Base-by-base conservation (phyloP, 2,797 vertebrate species). In the Limosa lapponica region DNA sequence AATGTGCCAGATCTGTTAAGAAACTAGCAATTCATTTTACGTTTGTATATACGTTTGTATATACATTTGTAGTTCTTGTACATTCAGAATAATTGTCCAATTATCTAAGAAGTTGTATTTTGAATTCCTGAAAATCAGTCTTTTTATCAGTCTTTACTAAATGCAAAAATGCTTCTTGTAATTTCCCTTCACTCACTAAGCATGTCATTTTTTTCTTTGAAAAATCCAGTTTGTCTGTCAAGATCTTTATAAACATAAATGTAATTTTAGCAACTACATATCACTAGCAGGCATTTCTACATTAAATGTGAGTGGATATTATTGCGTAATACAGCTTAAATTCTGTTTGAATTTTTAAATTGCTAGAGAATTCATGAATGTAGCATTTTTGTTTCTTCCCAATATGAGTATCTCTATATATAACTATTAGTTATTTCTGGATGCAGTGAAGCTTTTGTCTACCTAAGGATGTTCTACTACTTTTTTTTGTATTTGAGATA, bases 221-320 rank as follows among this genome's bases (percentile, higher is more conserved):
- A 94, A 82, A 92, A 67, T 65, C 43, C 82, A 46, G 27, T 70
- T 90, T 87, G 58, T 92, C 84, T 94, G 61, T 52, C 49, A 91
- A 93, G 49, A 37, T 82, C 52, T 91, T 89, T 65, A 90, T 74
- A 90, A 92, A 90, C 69, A 66, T 79, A 90, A 88, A 95, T 79
- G 92, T 13, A 78, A 71, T 87, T 92, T 95, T 82, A 95, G 70
- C 36, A 85, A 32, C 46, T 82, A 32, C 43, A 3, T 82, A 83
- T 73, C 82, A 81, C 57, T 87, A 81, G 64, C 67, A 89, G 39
- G 48, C 58, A 75, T 90, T 95, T 95, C 43, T 80, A 0, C 4
- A 0, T 87, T 82, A 89, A n/a, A 67, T 52, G 41, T 82, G 75
- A 66, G 51, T 58, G 77, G 88, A 17, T 89, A 73, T 48, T 65